phyloP scores from a whole-genome alignment of 2,888 invertebrate species.

The Trissoscelio sp. region DNA sequence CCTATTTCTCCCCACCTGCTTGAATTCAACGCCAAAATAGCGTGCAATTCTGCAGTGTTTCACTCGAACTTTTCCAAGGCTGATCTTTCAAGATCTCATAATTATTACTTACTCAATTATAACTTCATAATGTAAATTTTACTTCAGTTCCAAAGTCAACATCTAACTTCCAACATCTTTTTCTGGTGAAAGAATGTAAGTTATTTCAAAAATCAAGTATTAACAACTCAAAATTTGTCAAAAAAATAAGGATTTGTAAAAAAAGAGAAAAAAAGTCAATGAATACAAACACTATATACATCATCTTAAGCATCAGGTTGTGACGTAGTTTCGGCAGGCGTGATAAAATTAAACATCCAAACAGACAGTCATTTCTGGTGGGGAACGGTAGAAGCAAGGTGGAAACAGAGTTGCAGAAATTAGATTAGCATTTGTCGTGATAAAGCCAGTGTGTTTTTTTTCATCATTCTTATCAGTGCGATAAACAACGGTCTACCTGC shows the following conservation, averaged over 20 bases:
- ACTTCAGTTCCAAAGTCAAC: no score
- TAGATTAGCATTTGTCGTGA: constrained; percentile 68
- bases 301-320: no score
- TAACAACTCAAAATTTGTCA: no score
- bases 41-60: constrained; percentile 30
- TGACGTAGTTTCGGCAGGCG: constrained; percentile 62
- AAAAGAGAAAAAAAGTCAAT: no score
- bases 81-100: constrained; percentile 21
- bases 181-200: no score
- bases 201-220: no score
- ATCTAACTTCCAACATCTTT: no score
- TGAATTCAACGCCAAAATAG: constrained; percentile 33
- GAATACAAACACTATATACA: no score
- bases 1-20: constrained; percentile 1
- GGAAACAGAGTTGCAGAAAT: constrained; percentile 53
- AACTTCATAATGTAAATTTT: no score
- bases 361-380: constrained; percentile 51
- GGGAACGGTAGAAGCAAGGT: constrained; percentile 67
- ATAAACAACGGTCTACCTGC: constrained; percentile 30
- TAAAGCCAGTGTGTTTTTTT: constrained; percentile 35
- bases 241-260: no score
- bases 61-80: constrained; percentile 30
- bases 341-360: constrained; percentile 74
- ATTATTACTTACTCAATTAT: neutral
- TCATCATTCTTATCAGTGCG: constrained; percentile 28